Conservation (phyloP, 2,113 vertebrate species). For the Apteryx mantelli region DNA sequence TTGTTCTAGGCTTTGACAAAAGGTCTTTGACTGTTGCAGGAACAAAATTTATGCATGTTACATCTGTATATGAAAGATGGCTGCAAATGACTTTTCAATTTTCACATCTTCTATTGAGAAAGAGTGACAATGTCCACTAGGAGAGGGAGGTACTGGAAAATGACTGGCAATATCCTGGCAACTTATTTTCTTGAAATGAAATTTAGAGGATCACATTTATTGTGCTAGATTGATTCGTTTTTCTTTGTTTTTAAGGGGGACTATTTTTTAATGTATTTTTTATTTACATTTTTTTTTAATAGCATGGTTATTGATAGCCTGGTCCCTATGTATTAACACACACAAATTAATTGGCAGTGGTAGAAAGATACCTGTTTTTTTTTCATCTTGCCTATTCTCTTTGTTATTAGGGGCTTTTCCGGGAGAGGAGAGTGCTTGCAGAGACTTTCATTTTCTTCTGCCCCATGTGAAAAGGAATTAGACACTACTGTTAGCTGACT, state of each 20-base stretch:
- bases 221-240: background rate
- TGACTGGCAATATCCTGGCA: background rate
- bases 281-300: background rate
- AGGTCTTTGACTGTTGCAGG: background rate
- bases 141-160: background rate
- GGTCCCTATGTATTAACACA: background rate
- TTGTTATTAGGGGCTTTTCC: background rate
- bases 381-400: background rate
- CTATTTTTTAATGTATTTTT: background rate
- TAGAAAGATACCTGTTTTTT: background rate
- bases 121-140: background rate
- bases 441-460: background rate
- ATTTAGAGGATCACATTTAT: background rate
- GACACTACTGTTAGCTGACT: background rate
- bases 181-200: background rate
- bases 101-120: background rate
- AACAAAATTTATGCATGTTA: background rate
- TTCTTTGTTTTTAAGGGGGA: background rate
- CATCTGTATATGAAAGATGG: background rate
- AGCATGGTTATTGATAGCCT: background rate
- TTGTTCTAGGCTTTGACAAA: background rate
- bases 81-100: background rate
- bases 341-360: background rate
- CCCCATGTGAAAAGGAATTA: constrained; percentile 32
- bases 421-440: background rate